Evolutionary conservation across 2,888 invertebrate genomes (phyloP).

Genomic region (Formica aserva): DNA sequence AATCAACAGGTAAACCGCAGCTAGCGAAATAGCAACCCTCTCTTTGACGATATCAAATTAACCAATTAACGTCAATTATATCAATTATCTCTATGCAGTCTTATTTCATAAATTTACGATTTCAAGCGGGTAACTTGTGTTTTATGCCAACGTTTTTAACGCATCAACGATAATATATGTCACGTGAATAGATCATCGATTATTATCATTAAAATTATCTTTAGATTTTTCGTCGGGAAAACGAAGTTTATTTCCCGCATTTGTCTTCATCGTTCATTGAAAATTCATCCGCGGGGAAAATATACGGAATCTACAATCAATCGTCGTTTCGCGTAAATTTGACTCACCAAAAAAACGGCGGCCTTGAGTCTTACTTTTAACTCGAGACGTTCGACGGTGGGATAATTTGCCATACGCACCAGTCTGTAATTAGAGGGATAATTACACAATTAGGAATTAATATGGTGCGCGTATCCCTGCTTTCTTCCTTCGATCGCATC

Average conservation of each 20-base stretch:
- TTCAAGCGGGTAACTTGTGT: neutral
- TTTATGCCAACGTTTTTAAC: neutral
- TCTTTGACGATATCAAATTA: constrained; percentile 20
- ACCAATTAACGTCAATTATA: constrained; percentile 34
- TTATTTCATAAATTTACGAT: constrained; percentile 9
- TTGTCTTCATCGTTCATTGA: neutral
- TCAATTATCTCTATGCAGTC: neutral
- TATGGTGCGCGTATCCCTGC: constrained; percentile 24
- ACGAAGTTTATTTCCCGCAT: neutral
- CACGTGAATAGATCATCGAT: neutral
- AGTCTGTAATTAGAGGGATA: constrained; percentile 32
- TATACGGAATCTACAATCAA: neutral
- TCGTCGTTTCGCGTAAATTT: constrained; percentile 16
- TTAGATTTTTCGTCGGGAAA: neutral
- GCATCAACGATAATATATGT: neutral
- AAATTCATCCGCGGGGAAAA: neutral
- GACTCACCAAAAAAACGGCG: constrained; percentile 9
- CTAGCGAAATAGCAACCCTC: constrained; percentile 4
- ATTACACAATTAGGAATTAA: constrained; percentile 49
- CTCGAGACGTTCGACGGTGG: constrained; percentile 23
- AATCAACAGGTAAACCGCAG: constrained; percentile 38
- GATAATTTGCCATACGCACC: constrained; percentile 40
- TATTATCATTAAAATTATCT: neutral
- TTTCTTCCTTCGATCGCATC: constrained; percentile 49
- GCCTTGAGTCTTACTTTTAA: constrained; percentile 20